Evolutionary conservation across 2,797 vertebrate genomes (phyloP).

Genomic region (Etheostoma nigrum): DNA sequence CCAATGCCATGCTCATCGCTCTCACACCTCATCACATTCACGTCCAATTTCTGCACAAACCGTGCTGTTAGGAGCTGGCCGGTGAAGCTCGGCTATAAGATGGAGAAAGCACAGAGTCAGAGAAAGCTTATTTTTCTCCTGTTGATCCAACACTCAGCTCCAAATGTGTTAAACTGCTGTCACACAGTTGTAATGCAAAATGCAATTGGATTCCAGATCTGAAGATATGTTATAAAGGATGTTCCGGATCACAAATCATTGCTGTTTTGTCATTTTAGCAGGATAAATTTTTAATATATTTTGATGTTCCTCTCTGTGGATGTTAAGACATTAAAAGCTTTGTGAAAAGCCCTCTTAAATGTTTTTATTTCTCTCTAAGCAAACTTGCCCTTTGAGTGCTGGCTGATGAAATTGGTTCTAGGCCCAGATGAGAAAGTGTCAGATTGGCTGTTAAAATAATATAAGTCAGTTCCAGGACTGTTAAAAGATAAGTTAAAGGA

Average conservation of each 20-base stretch:
- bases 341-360: conserved; percentile 30
- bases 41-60: conserved; percentile 9
- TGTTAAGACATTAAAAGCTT: conserved; percentile 37
- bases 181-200: conserved; percentile 15
- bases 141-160: conserved; percentile 7
- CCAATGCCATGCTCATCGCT: conserved; percentile 63
- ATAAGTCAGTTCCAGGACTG: conserved; percentile 16
- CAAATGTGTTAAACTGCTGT: conserved; percentile 29
- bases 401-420: conserved; percentile 1
- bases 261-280: conserved; percentile 28
- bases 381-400: conserved; percentile 15
- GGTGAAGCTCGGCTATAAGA: not conserved
- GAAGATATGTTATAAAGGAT: conserved; percentile 12
- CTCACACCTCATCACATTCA: conserved; percentile 65
- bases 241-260: conserved; percentile 39
- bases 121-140: conserved; percentile 20
- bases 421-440: conserved; percentile 9
- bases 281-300: conserved; percentile 32
- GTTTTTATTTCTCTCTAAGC: conserved; percentile 25
- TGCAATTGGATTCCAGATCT: conserved; percentile 11
- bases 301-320: conserved; percentile 26
- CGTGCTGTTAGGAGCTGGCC: conserved; percentile 22
- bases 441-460: conserved; percentile 1
- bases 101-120: conserved; percentile 14
- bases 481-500: conserved; percentile 13